Conservation (phyloP, 2,888 invertebrate genomes). For the Drosophila vallismaia region DNA sequence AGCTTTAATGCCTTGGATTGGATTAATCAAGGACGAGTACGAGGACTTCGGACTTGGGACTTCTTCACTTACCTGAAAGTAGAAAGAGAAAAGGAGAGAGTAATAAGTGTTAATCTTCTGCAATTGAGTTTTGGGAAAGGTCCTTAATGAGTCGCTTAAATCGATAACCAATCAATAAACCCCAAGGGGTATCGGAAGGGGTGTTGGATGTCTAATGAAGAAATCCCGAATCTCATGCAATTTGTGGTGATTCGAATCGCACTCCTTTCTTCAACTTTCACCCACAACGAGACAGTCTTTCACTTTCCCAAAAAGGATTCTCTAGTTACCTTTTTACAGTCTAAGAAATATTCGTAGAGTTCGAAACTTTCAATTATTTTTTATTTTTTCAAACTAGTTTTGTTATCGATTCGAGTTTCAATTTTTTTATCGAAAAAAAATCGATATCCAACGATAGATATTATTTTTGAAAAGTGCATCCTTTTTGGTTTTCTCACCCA, state of each 20-base stretch:
- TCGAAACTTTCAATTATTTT: too few relatives aligned
- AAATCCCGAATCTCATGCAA: conserved; percentile 51
- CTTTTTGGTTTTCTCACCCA: conserved; percentile 8
- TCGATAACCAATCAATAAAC: conserved; percentile 27
- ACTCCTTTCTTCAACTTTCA: conserved; percentile 7
- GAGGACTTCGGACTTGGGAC: too few relatives aligned
- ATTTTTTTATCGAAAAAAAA: neutral
- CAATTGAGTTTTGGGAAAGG: conserved; percentile 5
- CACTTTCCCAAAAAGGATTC: neutral
- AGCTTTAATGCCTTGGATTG: conserved; percentile 60
- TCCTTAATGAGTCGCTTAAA: conserved; percentile 9
- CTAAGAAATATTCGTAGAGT: neutral
- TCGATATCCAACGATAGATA: neutral
- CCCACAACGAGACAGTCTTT: neutral
- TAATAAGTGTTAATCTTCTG: neutral
- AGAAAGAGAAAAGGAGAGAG: neutral
- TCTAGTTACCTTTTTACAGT: neutral
- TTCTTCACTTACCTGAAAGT: conserved; percentile 55
- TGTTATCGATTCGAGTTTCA: rapidly evolving
- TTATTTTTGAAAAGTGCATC: conserved; percentile 10
- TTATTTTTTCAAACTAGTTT: too few relatives aligned
- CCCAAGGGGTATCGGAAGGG: neutral
- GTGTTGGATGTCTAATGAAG: conserved; percentile 55
- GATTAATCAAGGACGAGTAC: conserved; percentile 57
- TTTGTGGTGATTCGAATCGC: conserved; percentile 30